phyloP scores from a whole-genome alignment of 2,888 invertebrate species.

The Drosophila paramelanica region DNA sequence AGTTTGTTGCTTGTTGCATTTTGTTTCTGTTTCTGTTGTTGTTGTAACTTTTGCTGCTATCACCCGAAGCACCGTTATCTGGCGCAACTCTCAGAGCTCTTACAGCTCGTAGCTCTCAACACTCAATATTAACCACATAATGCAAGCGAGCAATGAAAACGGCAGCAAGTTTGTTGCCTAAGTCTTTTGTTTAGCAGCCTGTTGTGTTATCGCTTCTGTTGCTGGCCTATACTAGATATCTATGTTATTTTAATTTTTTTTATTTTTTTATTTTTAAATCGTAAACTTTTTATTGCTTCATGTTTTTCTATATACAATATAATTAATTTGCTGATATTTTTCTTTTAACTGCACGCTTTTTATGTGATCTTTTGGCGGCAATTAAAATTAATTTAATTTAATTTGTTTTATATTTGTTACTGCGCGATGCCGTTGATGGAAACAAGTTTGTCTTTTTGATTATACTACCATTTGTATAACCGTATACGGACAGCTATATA shows the following conservation, averaged over 20 bases:
- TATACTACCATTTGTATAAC: conserved; percentile 39
- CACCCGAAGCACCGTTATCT: conserved; percentile 72
- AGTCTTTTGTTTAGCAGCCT: conserved; percentile 70
- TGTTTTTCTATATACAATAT: conserved; percentile 77
- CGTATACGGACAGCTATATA: conserved; percentile 6
- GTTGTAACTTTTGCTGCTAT: conserved; percentile 56
- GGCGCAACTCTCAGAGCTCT: conserved; percentile 47
- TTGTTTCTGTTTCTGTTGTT: conserved; percentile 32
- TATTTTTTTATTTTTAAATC: conserved; percentile 60
- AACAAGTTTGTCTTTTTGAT: conserved; percentile 69
- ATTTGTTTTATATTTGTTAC: conserved; percentile 71
- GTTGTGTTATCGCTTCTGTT: conserved; percentile 53
- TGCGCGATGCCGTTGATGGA: conserved; percentile 50
- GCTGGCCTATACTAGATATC: conserved; percentile 21
- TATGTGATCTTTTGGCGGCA: conserved; percentile 75
- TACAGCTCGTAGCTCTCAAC: conserved; percentile 22
- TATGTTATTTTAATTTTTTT: conserved; percentile 3
- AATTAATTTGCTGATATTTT: conserved; percentile 76
- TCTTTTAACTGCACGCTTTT: conserved; percentile 74
- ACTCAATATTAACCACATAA: conserved; percentile 37
- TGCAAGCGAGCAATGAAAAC: conserved; percentile 45
- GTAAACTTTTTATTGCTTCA: conserved; percentile 66
- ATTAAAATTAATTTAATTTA: conserved; percentile 78
- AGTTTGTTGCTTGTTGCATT: conserved; percentile 69
- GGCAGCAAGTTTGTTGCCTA: conserved; percentile 76